Conservation (phyloP, 2,888 invertebrate genomes). For the Ormyrus rosae region DNA sequence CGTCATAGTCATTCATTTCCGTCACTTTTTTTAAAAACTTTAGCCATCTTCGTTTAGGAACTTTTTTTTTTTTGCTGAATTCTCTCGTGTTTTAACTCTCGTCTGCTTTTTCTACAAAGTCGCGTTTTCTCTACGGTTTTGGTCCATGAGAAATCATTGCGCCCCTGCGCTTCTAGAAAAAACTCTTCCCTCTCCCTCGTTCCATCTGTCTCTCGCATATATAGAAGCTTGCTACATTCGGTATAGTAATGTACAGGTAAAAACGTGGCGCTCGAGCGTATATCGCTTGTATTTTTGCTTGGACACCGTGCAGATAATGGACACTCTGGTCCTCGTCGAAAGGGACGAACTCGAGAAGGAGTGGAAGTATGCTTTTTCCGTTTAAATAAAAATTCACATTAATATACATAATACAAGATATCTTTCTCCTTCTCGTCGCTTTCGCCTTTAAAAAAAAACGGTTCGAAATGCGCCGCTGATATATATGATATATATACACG, state of each 20-base stretch:
- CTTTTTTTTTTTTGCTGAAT: conserved; percentile 52
- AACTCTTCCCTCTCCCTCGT: background rate
- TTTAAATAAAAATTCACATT: conserved; percentile 61
- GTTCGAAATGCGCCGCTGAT: conserved; percentile 38
- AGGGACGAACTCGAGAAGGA: conserved; percentile 20
- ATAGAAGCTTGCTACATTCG: conserved; percentile 32
- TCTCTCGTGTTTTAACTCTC: conserved; percentile 20
- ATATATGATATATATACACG: conserved; percentile 45
- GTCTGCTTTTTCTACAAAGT: background rate
- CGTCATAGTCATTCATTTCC: background rate
- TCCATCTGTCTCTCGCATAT: background rate
- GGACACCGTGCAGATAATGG: conserved; percentile 3
- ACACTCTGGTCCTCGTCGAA: conserved; percentile 8
- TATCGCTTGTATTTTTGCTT: conserved; percentile 1
- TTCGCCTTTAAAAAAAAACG: conserved; percentile 18
- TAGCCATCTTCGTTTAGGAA: conserved; percentile 53
- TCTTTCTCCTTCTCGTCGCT: conserved; percentile 32
- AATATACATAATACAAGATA: conserved; percentile 59
- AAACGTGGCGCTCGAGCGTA: conserved; percentile 18
- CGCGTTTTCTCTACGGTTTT: conserved; percentile 56
- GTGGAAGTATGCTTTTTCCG: background rate
- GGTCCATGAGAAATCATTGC: conserved; percentile 61
- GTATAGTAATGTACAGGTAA: conserved; percentile 49
- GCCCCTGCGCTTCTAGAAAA: conserved; percentile 55
- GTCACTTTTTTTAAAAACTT: conserved; percentile 7